phyloP scores from a whole-genome alignment of 2,797 vertebrate species.

The Phyllotis vaccarum region DNA sequence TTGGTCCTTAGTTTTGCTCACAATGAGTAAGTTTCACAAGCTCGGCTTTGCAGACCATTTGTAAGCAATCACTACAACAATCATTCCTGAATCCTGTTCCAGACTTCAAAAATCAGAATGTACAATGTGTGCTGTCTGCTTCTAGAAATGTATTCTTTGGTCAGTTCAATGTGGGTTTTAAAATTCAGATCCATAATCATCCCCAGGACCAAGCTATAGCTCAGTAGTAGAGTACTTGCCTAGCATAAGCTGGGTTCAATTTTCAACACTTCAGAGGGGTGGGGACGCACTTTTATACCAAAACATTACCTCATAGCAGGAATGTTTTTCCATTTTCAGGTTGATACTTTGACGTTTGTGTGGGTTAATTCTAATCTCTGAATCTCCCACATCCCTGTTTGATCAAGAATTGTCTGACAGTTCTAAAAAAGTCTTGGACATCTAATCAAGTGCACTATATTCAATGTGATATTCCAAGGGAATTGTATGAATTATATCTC shows the following conservation, averaged over 20 bases:
- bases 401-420: neutral
- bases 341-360: neutral
- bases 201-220: neutral
- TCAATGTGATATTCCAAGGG: neutral
- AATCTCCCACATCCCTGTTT: neutral
- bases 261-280: neutral
- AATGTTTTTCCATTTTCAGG: neutral
- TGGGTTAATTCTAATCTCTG: neutral
- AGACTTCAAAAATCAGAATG: neutral
- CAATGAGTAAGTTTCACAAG: neutral
- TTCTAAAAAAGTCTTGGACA: neutral
- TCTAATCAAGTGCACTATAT: neutral
- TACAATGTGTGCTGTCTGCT: neutral
- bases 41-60: neutral
- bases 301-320: neutral
- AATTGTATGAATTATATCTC: neutral
- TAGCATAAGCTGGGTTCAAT: neutral
- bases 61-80: neutral
- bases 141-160: neutral
- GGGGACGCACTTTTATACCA: neutral
- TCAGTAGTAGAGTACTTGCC: neutral
- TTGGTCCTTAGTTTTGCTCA: slow-evolving; percentile 1
- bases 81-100: neutral
- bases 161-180: neutral
- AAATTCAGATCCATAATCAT: neutral